Percentiles rank a stretch among this genome's conserved stretches.
These are phyloP conservation scores for Aurelia aurita DNA, from an alignment of 30 jellyfish, hydroid and myxozoan genomes.

Conservation along the genomic window DNA sequence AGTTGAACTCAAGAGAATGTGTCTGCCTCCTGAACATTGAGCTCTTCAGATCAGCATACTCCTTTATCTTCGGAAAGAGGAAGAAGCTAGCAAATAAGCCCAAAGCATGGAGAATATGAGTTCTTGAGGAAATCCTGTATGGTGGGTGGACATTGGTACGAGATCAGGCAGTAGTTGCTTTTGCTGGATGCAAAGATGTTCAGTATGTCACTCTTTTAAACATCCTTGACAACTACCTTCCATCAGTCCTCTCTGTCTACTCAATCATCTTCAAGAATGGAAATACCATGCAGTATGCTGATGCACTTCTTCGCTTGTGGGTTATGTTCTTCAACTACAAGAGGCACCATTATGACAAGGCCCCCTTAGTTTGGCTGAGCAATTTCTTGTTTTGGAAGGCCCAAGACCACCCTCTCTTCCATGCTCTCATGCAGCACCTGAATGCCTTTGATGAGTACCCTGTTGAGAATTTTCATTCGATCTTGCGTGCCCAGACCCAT, in stretches of 20 bases:
- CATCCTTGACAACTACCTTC: slow-evolving; percentile 35
- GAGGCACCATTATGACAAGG: slow-evolving; percentile 29
- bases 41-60: slow-evolving; percentile 8
- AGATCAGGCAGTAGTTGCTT: not conserved
- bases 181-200: slow-evolving; percentile 18
- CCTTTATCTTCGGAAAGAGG: slow-evolving; percentile 6
- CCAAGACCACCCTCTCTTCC: not conserved
- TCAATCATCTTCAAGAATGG: too few relatives aligned
- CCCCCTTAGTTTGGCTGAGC: too few relatives aligned
- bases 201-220: not conserved
- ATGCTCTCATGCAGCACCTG: not conserved
- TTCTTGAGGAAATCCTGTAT: not conserved
- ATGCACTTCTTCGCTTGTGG: not conserved
- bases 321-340: slow-evolving; percentile 24
- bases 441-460: slow-evolving; percentile 1
- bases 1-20: slow-evolving; percentile 29
- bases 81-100: slow-evolving; percentile 21
- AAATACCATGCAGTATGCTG: not conserved
- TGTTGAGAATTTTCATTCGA: not conserved
- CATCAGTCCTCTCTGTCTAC: not conserved
- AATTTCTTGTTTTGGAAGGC: not conserved
- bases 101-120: not conserved
- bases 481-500: not conserved
- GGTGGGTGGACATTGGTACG: slow-evolving; percentile 22
- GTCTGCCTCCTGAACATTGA: slow-evolving; percentile 10